phyloP scores from a whole-genome alignment of 53 echinoderm and acorn worm genomes.

The Patiria pectinifera region DNA sequence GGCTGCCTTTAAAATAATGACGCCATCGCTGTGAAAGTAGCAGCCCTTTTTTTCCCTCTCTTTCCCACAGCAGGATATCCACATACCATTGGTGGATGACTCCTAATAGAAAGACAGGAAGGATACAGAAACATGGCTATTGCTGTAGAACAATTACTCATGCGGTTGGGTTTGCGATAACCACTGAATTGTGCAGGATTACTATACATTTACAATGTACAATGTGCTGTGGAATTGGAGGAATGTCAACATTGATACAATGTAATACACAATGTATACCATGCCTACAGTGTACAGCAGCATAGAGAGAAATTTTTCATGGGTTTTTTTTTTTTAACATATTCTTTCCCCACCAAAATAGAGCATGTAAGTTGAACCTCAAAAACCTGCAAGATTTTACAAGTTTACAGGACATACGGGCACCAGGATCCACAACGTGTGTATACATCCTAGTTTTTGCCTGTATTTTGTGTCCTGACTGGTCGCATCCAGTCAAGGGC shows the following conservation, averaged over 20 bases:
- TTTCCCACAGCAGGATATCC: conserved; percentile 24
- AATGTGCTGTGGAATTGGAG: background rate
- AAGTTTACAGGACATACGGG: no score
- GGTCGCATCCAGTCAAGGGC: no score
- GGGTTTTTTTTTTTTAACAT: no score
- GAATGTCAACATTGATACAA: background rate
- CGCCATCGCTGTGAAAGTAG: conserved; percentile 5
- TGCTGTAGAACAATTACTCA: conserved; percentile 46
- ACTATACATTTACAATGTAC: background rate
- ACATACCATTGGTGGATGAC: background rate
- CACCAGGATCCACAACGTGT: no score
- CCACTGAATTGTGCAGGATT: background rate
- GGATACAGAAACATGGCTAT: conserved; percentile 31
- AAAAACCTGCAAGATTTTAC: no score
- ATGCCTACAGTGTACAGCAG: background rate
- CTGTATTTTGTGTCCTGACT: no score
- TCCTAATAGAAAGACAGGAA: conserved; percentile 14
- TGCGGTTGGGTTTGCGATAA: conserved; percentile 15
- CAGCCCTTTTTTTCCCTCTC: background rate
- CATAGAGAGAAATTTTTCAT: no score
- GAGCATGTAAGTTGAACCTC: no score
- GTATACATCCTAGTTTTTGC: no score
- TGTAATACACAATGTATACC: background rate
- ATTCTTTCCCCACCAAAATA: no score
- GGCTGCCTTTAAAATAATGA: conserved; percentile 7